Evolutionary conservation across 1,140 invertebrate genomes (phyloP).

Genomic region (Paraescarpia echinospica): DNA sequence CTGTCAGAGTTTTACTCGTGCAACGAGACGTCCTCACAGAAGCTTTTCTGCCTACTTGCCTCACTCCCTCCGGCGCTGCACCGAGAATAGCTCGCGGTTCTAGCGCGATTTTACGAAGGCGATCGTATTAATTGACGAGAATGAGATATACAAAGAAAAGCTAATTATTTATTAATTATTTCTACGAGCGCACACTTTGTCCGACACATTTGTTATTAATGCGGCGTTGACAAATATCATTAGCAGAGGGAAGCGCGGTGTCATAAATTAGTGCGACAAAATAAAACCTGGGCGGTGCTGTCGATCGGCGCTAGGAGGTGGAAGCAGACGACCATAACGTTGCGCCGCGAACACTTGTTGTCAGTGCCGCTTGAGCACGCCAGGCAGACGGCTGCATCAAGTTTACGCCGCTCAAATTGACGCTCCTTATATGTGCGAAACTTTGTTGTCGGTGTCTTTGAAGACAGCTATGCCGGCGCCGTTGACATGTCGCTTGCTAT

Average conservation of each 20-base stretch:
- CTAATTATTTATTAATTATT: background rate
- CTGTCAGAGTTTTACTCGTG: background rate
- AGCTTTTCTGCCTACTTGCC: background rate
- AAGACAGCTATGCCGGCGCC: background rate
- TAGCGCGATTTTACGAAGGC: background rate
- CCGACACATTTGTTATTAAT: background rate
- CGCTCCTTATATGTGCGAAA: background rate
- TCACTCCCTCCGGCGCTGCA: background rate
- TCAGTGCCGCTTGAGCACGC: background rate
- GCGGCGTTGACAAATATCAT: constrained; percentile 4
- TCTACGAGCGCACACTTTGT: background rate
- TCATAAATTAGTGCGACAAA: constrained; percentile 1
- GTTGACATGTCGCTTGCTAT: background rate
- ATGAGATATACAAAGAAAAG: background rate
- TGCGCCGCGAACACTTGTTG: background rate
- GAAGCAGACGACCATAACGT: background rate
- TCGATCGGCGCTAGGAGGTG: background rate
- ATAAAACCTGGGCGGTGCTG: background rate
- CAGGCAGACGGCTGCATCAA: background rate
- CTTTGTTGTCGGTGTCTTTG: background rate
- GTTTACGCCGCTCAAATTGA: background rate
- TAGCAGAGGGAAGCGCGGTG: background rate
- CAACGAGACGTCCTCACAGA: background rate
- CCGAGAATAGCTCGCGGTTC: background rate
- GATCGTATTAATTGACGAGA: background rate